phyloP scores from a whole-genome alignment of 2,797 vertebrate genomes.

The Eurystomus glaucurus region DNA sequence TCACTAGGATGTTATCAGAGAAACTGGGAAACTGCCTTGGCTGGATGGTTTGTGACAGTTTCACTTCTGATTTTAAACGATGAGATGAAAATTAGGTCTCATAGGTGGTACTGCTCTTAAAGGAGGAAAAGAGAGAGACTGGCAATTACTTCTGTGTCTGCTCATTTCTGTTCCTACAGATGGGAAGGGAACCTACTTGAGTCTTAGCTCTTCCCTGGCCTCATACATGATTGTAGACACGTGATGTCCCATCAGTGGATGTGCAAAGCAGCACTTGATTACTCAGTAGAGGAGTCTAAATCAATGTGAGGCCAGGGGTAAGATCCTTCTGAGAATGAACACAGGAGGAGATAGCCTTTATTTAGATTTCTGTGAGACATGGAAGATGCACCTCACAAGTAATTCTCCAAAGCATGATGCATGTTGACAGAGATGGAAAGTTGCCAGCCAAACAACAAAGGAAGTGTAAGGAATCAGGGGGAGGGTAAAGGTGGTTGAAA shows the following conservation, averaged over 20 bases:
- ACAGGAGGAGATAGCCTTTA: not conserved
- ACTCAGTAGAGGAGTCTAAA: not conserved
- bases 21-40: not conserved
- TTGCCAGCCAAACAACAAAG: not conserved
- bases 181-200: not conserved
- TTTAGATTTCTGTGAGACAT: not conserved
- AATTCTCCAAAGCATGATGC: not conserved
- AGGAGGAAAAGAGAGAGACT: not conserved
- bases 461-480: not conserved
- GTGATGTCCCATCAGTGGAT: accelerated
- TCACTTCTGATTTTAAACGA: not conserved
- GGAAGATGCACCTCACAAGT: not conserved
- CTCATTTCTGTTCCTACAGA: not conserved
- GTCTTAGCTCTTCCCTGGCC: not conserved
- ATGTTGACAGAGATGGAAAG: not conserved
- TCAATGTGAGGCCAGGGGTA: not conserved
- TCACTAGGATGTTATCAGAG: not conserved
- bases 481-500: not conserved
- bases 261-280: not conserved
- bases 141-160: not conserved
- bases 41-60: not conserved
- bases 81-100: not conserved
- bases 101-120: not conserved
- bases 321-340: not conserved
- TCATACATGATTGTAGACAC: accelerated